phyloP scores from a whole-genome alignment of 2,113 vertebrate species.

The Rattus rattus region DNA sequence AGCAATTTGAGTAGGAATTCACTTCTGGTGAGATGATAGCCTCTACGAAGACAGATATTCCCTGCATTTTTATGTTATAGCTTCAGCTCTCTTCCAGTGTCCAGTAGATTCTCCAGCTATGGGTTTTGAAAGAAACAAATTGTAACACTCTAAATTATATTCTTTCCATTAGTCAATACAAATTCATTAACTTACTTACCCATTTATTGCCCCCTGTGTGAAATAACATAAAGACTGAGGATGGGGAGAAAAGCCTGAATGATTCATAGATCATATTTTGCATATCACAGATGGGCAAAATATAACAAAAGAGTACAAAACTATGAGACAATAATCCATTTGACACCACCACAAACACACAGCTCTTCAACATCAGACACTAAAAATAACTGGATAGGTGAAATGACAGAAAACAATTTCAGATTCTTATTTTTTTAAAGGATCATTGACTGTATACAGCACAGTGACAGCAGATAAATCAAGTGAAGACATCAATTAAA shows the following conservation, averaged over 20 bases:
- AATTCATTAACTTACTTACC: not conserved
- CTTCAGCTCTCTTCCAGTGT: not conserved
- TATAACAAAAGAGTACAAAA: not conserved
- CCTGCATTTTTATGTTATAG: not conserved
- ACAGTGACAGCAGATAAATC: not conserved
- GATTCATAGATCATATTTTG: not conserved
- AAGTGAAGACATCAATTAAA: not conserved
- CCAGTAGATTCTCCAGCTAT: not conserved
- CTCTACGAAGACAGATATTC: not conserved
- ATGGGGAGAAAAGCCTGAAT: not conserved
- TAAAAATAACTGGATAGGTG: not conserved
- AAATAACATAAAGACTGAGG: not conserved
- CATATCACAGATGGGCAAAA: not conserved
- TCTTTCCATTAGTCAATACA: not conserved
- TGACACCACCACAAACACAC: too few relatives aligned
- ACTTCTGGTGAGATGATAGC: not conserved
- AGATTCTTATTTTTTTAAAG: not conserved
- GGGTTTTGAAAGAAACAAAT: not conserved
- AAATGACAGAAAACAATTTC: not conserved
- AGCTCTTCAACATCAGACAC: not conserved
- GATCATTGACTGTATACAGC: not conserved
- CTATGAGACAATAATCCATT: not conserved
- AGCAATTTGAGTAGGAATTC: not conserved
- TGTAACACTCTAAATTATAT: not conserved
- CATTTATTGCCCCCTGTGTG: not conserved